Evolutionary conservation across 2,113 vertebrate species (phyloP), one percentile per base, ranked within the genome.

Genomic region (Pedionomus torquatus): DNA sequence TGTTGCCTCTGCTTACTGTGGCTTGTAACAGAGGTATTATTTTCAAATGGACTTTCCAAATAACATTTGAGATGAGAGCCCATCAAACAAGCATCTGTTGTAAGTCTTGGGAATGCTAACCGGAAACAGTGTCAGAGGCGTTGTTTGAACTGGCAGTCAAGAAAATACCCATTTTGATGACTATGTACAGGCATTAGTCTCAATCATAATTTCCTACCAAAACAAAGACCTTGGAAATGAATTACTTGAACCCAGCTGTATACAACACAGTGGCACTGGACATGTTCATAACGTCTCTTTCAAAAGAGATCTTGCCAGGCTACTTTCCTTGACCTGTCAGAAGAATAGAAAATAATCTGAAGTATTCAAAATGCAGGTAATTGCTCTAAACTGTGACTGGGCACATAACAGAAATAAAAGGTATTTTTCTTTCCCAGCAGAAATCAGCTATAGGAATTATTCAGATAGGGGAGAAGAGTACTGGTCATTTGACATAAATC

Each of bases 11-110:
- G 63, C 41, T 95, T 92, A 87, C 87, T 94, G 81, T 74, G 89
- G 28, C 78, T 89, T 49, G 60, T 88, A 97, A 91, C 33, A 54
- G 43, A 75, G 39, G 81, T 84, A 69, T 91, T 96, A 90, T 89
- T 97, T 96, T 75, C 76, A 97, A 97, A 94, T 55, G 90, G 87
- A 80, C 87, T 93, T 97, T 83, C 64, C 79, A 88, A 87, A 87
- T 75, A 94, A 37, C 79, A 61, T 39, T 54, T 48, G 51, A 64
- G 60, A 86, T 87, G 83, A 93, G 81, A 63, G 39, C 24, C 77
- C 77, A 94, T 70, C 77, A 86, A 90, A 83, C 43, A 83, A 84
- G 90, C 58, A 69, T 81, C 82, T 96, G 92, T 84, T 52, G 20
- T 26, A 89, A 93, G 51, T 83, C 57, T 60, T 37, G 43, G 83